Evolutionary conservation across 2,797 vertebrate genomes (phyloP).

Genomic region (Acridotheres tristis): DNA sequence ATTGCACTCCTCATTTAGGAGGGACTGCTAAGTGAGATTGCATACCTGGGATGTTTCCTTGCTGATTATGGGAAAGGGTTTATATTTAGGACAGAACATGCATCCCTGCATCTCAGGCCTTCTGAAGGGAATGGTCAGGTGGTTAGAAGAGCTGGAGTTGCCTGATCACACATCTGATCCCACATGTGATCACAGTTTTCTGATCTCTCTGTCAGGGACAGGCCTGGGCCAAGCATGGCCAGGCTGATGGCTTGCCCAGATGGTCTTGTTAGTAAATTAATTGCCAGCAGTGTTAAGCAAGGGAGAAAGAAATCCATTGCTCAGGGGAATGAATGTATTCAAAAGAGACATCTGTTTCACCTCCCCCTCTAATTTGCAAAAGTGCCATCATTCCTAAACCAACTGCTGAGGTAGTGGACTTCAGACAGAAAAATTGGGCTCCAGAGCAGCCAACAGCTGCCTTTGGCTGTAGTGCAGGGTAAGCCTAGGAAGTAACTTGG

Average conservation of each 20-base stretch:
- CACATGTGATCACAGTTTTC: not conserved
- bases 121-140: not conserved
- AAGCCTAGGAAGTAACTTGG: not conserved
- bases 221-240: not conserved
- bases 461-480: not conserved
- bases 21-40: not conserved
- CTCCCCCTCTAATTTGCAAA: not conserved
- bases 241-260: not conserved
- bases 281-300: not conserved
- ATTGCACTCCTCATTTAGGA: not conserved
- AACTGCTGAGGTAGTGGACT: not conserved
- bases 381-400: not conserved
- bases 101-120: not conserved
- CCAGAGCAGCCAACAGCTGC: not conserved
- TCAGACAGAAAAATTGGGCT: not conserved
- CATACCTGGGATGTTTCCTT: not conserved
- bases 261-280: not conserved
- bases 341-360: not conserved
- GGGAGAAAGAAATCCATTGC: not conserved
- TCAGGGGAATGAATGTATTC: not conserved
- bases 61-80: not conserved
- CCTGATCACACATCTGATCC: not conserved
- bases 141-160: not conserved
- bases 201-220: not conserved
- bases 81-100: conserved; percentile 10